These are phyloP conservation scores for Agrochola litura DNA, from an alignment of 2,888 invertebrate genomes.

Conservation along the genomic window DNA sequence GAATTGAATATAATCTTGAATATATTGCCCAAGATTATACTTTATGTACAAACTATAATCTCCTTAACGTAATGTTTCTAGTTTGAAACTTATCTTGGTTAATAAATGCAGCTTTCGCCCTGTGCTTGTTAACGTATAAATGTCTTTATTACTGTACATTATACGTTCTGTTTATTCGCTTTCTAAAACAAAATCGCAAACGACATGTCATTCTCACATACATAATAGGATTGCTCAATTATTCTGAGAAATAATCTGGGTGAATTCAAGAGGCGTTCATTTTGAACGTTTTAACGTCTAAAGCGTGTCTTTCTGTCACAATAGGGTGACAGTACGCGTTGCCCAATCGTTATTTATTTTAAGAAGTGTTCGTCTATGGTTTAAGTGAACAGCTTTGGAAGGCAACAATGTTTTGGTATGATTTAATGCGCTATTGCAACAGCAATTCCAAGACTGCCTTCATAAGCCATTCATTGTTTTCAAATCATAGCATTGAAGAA, in stretches of 20 bases:
- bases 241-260: slow-evolving; percentile 70
- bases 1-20: slow-evolving; percentile 58
- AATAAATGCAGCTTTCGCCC: slow-evolving; percentile 71
- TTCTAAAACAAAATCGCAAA: slow-evolving; percentile 67
- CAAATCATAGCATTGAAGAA: slow-evolving; percentile 54
- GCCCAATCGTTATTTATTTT: slow-evolving; percentile 82
- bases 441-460: slow-evolving; percentile 43
- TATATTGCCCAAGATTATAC: slow-evolving; percentile 60
- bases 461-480: slow-evolving; percentile 51
- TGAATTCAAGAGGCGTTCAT: slow-evolving; percentile 75
- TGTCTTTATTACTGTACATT: slow-evolving; percentile 72
- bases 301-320: slow-evolving; percentile 70
- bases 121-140: slow-evolving; percentile 67
- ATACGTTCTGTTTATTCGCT: slow-evolving; percentile 68
- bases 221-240: slow-evolving; percentile 77
- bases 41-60: slow-evolving; percentile 59
- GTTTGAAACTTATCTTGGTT: slow-evolving; percentile 57
- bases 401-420: slow-evolving; percentile 24
- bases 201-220: slow-evolving; percentile 73
- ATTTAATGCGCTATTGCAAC: slow-evolving; percentile 32
- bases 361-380: slow-evolving; percentile 71
- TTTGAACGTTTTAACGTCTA: slow-evolving; percentile 66
- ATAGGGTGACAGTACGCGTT: slow-evolving; percentile 79
- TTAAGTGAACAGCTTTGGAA: slow-evolving; percentile 69
- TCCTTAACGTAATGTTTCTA: slow-evolving; percentile 59